Evolutionary conservation across 2,797 vertebrate species (phyloP).

Genomic region (Notoglanidium macrostoma): DNA sequence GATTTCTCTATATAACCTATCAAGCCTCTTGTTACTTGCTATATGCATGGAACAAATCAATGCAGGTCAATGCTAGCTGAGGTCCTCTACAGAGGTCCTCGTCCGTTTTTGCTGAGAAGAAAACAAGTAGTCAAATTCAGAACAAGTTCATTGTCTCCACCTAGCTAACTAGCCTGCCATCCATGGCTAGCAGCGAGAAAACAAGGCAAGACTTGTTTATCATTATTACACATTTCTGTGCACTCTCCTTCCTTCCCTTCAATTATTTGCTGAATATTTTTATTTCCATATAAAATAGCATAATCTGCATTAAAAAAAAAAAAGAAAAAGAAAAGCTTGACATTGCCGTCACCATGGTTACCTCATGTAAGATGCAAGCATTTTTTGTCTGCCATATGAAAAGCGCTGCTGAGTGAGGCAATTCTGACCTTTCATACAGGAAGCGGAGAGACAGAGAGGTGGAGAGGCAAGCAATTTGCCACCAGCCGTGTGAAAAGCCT

Average conservation of each 20-base stretch:
- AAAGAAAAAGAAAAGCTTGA: neutral
- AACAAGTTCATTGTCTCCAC: neutral
- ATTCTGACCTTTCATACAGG: slow-evolving; percentile 18
- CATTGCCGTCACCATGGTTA: slow-evolving; percentile 8
- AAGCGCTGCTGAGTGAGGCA: neutral
- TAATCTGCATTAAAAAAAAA: neutral
- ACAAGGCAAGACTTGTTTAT: neutral
- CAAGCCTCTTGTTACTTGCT: neutral
- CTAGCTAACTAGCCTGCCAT: neutral
- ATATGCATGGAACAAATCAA: neutral
- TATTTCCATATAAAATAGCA: neutral
- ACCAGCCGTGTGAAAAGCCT: neutral
- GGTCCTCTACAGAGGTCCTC: too few species aligned
- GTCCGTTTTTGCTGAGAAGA: neutral
- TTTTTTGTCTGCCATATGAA: neutral
- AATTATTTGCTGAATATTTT: neutral
- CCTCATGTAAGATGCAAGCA: slow-evolving; percentile 3
- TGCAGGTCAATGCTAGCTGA: neutral
- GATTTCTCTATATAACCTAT: neutral
- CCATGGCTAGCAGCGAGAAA: neutral
- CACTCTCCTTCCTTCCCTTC: neutral
- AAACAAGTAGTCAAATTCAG: neutral
- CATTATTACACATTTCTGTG: neutral
- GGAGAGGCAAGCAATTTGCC: neutral
- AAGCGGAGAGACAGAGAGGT: neutral